A percentile compares a stretch with the other conserved stretches of the same genome.
Conservation (phyloP, 2,888 invertebrate species). For the Troides aeacus region DNA sequence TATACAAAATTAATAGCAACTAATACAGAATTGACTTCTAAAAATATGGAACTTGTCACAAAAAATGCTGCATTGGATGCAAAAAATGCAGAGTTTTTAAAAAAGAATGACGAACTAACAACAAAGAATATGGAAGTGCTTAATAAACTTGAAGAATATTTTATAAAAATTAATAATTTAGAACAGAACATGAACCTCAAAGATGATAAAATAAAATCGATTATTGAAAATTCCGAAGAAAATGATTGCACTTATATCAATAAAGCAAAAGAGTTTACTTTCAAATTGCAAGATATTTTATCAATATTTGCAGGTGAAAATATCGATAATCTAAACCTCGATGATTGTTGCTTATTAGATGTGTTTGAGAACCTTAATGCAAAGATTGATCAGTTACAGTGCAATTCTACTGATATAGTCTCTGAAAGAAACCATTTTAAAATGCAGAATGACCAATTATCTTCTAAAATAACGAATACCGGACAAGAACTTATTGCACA, state of each 20-base stretch:
- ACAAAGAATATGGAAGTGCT: constrained; percentile 32
- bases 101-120: too few relatives aligned
- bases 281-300: constrained; percentile 46
- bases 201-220: constrained; percentile 41
- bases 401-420: constrained; percentile 39
- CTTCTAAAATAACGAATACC: neutral
- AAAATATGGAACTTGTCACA: neutral
- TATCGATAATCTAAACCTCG: constrained; percentile 45
- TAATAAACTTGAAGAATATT: constrained; percentile 39
- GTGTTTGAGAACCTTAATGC: constrained; percentile 44
- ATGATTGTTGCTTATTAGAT: constrained; percentile 44
- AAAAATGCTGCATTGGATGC: neutral
- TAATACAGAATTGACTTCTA: neutral
- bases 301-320: constrained; percentile 45
- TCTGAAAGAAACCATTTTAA: constrained; percentile 41
- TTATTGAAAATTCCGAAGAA: constrained; percentile 40
- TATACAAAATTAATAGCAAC: neutral
- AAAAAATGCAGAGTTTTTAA: too few relatives aligned
- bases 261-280: constrained; percentile 43
- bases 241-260: constrained; percentile 40
- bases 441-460: constrained; percentile 30
- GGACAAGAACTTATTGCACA: constrained; percentile 4
- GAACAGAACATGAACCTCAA: constrained; percentile 45
- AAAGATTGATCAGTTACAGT: constrained; percentile 47
- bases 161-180: constrained; percentile 39